Evolutionary conservation across 2,113 vertebrate species (phyloP).

Genomic region (Pangasianodon hypophthalmus): DNA sequence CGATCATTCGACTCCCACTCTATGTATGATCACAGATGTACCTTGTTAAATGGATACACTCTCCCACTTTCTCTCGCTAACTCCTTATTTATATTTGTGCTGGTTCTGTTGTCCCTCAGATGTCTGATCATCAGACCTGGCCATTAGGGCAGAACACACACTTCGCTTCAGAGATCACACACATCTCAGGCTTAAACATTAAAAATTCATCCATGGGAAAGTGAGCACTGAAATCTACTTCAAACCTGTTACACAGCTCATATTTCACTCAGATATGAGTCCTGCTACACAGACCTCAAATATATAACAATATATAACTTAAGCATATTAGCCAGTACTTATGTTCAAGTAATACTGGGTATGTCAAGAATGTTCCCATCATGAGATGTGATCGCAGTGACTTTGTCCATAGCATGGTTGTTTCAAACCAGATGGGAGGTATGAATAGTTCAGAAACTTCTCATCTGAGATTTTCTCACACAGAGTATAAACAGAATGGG

Average conservation of each 20-base stretch:
- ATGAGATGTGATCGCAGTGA: neutral
- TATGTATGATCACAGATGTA: constrained; percentile 32
- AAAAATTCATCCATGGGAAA: constrained; percentile 5
- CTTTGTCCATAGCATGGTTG: neutral
- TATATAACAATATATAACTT: neutral
- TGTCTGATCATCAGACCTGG: constrained; percentile 20
- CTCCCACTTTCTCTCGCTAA: constrained; percentile 1
- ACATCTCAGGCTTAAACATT: neutral
- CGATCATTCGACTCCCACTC: constrained; percentile 20
- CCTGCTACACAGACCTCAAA: neutral
- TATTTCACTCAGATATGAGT: neutral
- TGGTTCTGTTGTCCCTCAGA: constrained; percentile 11
- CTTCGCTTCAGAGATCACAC: constrained; percentile 18
- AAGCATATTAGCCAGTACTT: neutral
- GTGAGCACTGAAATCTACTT: neutral
- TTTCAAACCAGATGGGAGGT: too few relatives aligned
- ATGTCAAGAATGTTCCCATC: neutral
- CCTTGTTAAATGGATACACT: constrained; percentile 39
- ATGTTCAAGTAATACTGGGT: neutral
- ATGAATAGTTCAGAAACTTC: too few relatives aligned
- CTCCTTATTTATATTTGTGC: constrained; percentile 11
- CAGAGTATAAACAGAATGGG: neutral
- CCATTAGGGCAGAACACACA: constrained; percentile 27
- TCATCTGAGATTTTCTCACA: neutral
- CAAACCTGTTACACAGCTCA: neutral